phyloP scores from a whole-genome alignment of 2,113 vertebrate species.

The Chascanopsetta lugubris region DNA sequence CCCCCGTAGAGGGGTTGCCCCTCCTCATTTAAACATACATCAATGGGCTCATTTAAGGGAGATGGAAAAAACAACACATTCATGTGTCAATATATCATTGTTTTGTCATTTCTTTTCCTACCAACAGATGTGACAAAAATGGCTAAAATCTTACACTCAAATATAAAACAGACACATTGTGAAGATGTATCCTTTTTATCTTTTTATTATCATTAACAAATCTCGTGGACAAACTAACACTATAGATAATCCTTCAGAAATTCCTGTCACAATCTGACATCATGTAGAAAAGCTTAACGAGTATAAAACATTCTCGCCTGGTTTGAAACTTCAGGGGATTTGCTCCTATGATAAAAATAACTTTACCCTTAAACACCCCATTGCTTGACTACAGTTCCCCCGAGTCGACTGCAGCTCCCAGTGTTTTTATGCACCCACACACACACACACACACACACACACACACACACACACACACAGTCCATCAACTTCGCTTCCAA shows the following conservation, averaged over 20 bases:
- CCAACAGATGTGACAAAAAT: too few relatives aligned
- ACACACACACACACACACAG: constrained; percentile 14
- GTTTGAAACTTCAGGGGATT: constrained; percentile 15
- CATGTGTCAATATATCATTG: too few relatives aligned
- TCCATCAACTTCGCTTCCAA: constrained; percentile 35
- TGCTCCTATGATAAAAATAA: constrained; percentile 30
- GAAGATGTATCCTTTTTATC: neutral
- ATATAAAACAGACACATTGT: neutral
- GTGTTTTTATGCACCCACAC: constrained; percentile 22
- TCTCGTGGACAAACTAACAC: constrained; percentile 1
- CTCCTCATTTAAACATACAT: too few relatives aligned
- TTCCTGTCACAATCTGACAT: constrained; percentile 5
- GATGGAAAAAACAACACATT: too few relatives aligned
- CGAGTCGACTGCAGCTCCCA: constrained; percentile 22
- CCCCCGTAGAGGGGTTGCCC: too few relatives aligned
- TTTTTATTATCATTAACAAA: constrained; percentile 17
- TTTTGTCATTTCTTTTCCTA: too few relatives aligned
- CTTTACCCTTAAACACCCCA: constrained; percentile 31
- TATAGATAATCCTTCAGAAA: neutral
- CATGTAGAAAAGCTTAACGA: neutral
- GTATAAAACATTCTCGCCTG: constrained; percentile 13
- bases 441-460: constrained; percentile 13
- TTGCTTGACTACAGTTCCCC: constrained; percentile 26
- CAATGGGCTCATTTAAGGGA: too few relatives aligned
- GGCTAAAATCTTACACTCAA: too few relatives aligned